Conservation (phyloP, 2,113 vertebrate species). For the Dromiciops gliroides region DNA sequence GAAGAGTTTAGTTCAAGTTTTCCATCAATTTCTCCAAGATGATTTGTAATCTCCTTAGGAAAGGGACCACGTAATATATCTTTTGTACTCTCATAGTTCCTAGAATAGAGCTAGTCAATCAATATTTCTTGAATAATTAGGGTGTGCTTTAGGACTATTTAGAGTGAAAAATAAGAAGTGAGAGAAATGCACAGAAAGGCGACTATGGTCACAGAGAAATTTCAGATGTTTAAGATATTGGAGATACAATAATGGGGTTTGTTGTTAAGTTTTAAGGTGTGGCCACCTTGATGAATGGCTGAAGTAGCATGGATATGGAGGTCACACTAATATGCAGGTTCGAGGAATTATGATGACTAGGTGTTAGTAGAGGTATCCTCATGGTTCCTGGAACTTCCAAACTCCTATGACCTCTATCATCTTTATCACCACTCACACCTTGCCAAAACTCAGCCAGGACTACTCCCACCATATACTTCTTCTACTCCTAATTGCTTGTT, state of each 20-base stretch:
- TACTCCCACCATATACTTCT: not conserved
- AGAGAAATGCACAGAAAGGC: not conserved
- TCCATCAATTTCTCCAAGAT: slow-evolving; percentile 7
- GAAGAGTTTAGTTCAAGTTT: slow-evolving; percentile 19
- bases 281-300: not conserved
- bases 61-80: not conserved
- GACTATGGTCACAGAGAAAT: not conserved
- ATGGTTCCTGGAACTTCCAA: not conserved
- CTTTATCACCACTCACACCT: not conserved
- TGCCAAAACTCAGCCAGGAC: not conserved
- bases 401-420: not conserved
- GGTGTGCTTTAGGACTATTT: not conserved
- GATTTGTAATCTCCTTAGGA: not conserved
- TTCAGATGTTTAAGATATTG: not conserved
- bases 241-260: not conserved
- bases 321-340: not conserved
- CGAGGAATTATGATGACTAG: not conserved
- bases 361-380: not conserved
- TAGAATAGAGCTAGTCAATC: slow-evolving; percentile 10
- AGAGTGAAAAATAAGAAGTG: slow-evolving; percentile 32
- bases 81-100: slow-evolving; percentile 4
- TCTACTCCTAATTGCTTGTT: not conserved
- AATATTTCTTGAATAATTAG: slow-evolving; percentile 31
- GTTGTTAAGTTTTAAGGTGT: not conserved
- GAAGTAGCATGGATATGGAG: not conserved